A percentile compares a stretch with the other conserved stretches of the same genome.
Conservation (phyloP, 2,797 vertebrate genomes). For the Sitta carolinensis region DNA sequence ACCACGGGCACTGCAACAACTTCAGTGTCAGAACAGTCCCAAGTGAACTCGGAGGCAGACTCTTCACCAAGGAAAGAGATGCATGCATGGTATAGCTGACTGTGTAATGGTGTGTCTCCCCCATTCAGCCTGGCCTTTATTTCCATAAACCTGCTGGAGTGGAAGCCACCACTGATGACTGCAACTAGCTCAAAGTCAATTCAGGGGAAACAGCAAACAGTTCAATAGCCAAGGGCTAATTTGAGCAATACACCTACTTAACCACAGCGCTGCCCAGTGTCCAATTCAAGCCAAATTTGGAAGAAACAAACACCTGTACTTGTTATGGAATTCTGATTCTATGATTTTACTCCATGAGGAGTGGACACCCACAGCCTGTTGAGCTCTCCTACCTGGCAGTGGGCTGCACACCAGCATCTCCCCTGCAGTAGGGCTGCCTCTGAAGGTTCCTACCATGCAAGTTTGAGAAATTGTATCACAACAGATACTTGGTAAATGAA, state of each 20-base stretch:
- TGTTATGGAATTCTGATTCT: neutral
- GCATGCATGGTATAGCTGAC: neutral
- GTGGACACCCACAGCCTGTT: neutral
- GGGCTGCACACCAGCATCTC: neutral
- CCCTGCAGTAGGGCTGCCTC: neutral
- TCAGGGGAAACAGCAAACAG: neutral
- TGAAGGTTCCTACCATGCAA: neutral
- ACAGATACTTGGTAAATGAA: neutral
- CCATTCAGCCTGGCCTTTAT: neutral
- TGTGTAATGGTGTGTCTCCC: rapidly evolving
- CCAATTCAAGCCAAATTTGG: neutral
- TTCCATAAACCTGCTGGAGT: neutral
- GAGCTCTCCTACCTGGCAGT: neutral
- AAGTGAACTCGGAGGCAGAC: neutral
- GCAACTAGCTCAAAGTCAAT: neutral
- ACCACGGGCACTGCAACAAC: neutral
- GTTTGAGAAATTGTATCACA: neutral
- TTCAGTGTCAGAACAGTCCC: neutral
- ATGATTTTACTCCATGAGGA: neutral
- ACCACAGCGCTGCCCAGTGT: neutral
- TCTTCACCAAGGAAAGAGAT: neutral
- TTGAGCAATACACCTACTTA: neutral
- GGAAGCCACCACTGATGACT: neutral
- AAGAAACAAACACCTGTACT: neutral
- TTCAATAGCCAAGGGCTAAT: neutral